A percentile compares a stretch with the other conserved stretches of the same genome.
These are phyloP conservation scores for Kryptolebias ocellatus DNA, from an alignment of 2,797 vertebrate genomes.

Conservation along the genomic window DNA sequence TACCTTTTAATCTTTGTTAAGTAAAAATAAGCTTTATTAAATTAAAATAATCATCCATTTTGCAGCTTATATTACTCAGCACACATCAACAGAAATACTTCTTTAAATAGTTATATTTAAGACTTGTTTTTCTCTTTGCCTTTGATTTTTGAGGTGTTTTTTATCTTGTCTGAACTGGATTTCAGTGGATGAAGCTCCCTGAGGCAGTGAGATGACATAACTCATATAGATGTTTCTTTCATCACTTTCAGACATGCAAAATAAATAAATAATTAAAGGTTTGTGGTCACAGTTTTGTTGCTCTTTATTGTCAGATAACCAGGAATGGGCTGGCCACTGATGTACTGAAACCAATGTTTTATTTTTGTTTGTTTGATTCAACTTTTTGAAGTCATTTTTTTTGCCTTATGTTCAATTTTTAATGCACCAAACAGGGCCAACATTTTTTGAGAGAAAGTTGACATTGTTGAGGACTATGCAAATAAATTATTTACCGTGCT, in stretches of 20 bases:
- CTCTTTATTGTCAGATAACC: background rate
- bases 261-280: background rate
- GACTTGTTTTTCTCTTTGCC: background rate
- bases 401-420: conserved; percentile 1
- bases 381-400: background rate
- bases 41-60: too few relatives aligned
- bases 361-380: background rate
- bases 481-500: conserved; percentile 24
- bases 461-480: conserved; percentile 11
- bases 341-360: background rate
- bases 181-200: conserved; percentile 6
- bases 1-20: background rate
- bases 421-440: conserved; percentile 1
- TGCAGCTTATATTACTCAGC: background rate
- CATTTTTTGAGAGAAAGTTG: background rate
- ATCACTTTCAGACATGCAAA: background rate
- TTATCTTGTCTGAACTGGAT: conserved; percentile 17
- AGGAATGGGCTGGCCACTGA: too few relatives aligned
- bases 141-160: background rate
- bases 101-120: background rate
- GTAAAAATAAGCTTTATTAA: too few relatives aligned
- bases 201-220: background rate
- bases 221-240: background rate
- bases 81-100: background rate
- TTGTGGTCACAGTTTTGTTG: background rate